phyloP scores from a whole-genome alignment of 2,888 invertebrate genomes.

The Hemithea aestivaria region DNA sequence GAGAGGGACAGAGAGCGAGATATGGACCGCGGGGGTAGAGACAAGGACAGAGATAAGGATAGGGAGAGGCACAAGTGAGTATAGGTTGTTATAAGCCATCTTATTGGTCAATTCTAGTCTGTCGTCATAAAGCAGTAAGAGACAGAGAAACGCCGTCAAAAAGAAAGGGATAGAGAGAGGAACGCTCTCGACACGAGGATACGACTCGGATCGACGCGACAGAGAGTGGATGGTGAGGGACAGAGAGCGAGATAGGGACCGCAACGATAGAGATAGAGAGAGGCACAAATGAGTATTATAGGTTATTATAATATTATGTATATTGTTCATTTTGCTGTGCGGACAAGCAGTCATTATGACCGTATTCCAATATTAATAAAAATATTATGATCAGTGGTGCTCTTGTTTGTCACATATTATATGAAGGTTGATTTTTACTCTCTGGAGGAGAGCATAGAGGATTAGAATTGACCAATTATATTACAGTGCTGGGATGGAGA shows the following conservation, averaged over 20 bases:
- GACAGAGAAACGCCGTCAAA: conserved; percentile 63
- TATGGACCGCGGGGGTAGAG: conserved; percentile 21
- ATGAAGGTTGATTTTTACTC: conserved; percentile 65
- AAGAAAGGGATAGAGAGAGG: conserved; percentile 66
- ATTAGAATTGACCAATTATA: conserved; percentile 15
- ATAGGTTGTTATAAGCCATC: too few species aligned
- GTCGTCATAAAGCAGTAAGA: conserved; percentile 53
- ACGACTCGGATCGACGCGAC: conserved; percentile 65
- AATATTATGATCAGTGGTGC: too few species aligned
- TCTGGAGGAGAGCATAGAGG: conserved; percentile 60
- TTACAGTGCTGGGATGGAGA: too few species aligned
- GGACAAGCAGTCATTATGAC: too few species aligned
- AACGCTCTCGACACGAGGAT: conserved; percentile 52
- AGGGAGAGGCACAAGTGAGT: conserved; percentile 7
- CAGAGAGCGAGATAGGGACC: conserved; percentile 33
- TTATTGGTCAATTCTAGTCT: too few species aligned
- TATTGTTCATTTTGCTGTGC: too few species aligned
- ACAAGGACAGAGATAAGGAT: conserved; percentile 16
- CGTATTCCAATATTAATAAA: too few species aligned
- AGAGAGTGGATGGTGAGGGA: conserved; percentile 68
- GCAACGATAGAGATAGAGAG: conserved; percentile 18
- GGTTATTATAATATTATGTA: too few species aligned
- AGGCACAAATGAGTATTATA: background rate
- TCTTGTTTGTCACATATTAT: conserved; percentile 65
- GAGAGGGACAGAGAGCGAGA: conserved; percentile 54